These are phyloP conservation scores for Alcedo atthis DNA, from an alignment of 2,797 vertebrate genomes.

Conservation along the genomic window DNA sequence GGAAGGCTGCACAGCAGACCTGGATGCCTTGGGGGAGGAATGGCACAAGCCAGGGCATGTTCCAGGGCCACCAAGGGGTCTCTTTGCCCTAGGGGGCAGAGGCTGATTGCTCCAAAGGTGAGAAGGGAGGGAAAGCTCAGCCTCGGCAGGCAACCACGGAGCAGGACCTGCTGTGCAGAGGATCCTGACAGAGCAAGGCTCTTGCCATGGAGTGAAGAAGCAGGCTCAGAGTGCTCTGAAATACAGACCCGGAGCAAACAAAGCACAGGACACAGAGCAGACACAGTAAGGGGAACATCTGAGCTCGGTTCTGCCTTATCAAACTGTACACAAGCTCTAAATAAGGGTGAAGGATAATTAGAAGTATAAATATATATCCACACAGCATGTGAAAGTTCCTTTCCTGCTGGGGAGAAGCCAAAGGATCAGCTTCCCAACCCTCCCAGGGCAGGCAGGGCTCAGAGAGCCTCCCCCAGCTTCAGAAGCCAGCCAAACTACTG, in stretches of 20 bases:
- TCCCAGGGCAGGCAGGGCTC: not conserved
- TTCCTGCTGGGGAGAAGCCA: conserved; percentile 5
- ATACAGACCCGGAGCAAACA: not conserved
- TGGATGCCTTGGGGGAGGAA: no score
- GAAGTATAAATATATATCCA: not conserved
- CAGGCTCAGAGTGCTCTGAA: not conserved
- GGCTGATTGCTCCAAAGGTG: fast-evolving
- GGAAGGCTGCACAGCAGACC: not conserved
- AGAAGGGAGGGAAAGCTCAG: fast-evolving
- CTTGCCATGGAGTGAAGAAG: not conserved
- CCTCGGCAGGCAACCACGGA: fast-evolving
- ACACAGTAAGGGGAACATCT: not conserved
- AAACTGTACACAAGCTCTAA: not conserved
- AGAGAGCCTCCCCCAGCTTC: not conserved
- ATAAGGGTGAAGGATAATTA: not conserved
- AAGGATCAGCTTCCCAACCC: not conserved
- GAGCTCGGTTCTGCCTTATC: not conserved
- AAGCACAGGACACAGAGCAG: not conserved
- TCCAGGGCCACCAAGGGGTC: not conserved
- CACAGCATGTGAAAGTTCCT: not conserved
- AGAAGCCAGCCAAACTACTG: not conserved
- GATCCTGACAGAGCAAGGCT: not conserved
- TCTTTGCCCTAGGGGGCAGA: fast-evolving
- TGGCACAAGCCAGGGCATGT: not conserved
- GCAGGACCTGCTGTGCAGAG: not conserved